phyloP scores from a whole-genome alignment of 2,888 invertebrate species.

The Halictus quadricinctus region DNA sequence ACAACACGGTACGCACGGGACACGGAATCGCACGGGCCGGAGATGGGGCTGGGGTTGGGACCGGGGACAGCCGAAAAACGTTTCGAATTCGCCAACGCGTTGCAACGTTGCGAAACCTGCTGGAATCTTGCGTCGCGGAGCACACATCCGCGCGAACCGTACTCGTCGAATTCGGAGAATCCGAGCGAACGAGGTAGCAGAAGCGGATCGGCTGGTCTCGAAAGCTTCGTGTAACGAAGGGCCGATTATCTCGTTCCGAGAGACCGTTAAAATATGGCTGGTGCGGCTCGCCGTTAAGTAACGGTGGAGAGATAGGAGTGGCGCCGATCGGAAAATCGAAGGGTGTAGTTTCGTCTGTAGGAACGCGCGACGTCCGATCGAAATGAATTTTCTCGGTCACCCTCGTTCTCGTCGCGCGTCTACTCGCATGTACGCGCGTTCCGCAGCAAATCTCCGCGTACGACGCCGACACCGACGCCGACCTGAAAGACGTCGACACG shows the following conservation, averaged over 20 bases:
- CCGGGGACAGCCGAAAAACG: not conserved
- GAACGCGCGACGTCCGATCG: not conserved
- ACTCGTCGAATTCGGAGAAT: constrained; percentile 16
- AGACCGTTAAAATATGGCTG: constrained; percentile 70
- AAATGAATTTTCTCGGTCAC: not conserved
- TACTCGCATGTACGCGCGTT: not conserved
- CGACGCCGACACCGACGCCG: not conserved
- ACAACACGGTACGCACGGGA: not conserved
- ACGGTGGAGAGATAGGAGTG: constrained; percentile 73
- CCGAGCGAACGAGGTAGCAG: constrained; percentile 54
- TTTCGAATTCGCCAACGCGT: not conserved
- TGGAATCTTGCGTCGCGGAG: not conserved
- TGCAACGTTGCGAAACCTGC: not conserved
- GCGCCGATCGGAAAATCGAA: constrained; percentile 72
- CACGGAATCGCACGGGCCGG: not conserved
- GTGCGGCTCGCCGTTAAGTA: constrained; percentile 64
- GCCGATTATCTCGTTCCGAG: constrained; percentile 66
- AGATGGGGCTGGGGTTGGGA: not conserved
- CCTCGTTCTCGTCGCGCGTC: not conserved
- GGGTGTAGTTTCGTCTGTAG: constrained; percentile 60
- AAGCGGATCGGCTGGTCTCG: constrained; percentile 35
- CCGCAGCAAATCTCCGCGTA: not conserved
- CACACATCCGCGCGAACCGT: not conserved
- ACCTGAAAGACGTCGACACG: not conserved
- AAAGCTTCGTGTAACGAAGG: constrained; percentile 45